phyloP scores from a whole-genome alignment of 2,888 invertebrate genomes.

The Drosophila siamana region DNA sequence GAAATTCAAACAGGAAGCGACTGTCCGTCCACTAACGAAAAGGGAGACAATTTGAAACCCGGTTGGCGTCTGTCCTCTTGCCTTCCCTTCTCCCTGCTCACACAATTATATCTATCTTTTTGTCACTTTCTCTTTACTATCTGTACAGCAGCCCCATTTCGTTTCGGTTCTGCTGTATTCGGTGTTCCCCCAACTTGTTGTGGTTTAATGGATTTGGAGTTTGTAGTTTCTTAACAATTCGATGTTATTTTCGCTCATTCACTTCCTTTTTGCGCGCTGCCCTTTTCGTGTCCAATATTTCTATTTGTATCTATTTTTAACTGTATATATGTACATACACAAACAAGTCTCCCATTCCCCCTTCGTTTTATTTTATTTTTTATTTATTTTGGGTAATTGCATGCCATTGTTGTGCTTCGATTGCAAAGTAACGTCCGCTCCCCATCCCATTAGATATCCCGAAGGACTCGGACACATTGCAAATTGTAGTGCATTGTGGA shows the following conservation, averaged over 20 bases:
- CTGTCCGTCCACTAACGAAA: background rate
- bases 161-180: conserved; percentile 10
- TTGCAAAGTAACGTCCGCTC: conserved; percentile 53
- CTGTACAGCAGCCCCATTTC: background rate
- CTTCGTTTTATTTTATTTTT: background rate
- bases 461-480: conserved; percentile 49
- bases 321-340: conserved; percentile 11
- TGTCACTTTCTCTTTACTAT: background rate
- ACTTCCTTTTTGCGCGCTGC: conserved; percentile 74
- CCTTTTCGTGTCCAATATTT: conserved; percentile 70
- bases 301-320: conserved; percentile 12
- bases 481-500: conserved; percentile 59
- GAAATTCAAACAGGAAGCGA: no score
- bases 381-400: conserved; percentile 74
- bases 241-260: conserved; percentile 75
- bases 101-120: background rate
- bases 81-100: background rate
- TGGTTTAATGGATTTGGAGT: conserved; percentile 82
- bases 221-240: conserved; percentile 80
- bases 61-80: conserved; percentile 12
- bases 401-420: conserved; percentile 73
- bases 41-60: conserved; percentile 42
- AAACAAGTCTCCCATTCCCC: no score
- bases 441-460: conserved; percentile 47
- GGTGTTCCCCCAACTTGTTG: conserved; percentile 64